A percentile compares a stretch with the other conserved stretches of the same genome.
Evolutionary conservation across 2,113 vertebrate species (phyloP).

Genomic region (Xyrauchen texanus): DNA sequence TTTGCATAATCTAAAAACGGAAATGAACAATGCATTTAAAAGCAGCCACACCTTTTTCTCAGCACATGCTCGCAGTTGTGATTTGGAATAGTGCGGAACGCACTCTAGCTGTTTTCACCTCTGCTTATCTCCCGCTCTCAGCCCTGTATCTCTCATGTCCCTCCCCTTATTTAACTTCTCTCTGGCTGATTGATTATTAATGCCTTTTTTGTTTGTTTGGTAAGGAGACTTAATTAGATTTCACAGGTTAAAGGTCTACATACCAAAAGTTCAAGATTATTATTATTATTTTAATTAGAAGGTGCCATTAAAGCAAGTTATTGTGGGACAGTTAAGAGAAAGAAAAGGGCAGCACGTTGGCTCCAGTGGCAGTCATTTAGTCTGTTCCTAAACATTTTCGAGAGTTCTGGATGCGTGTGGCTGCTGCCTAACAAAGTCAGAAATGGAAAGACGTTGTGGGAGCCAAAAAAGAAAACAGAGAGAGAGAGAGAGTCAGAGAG

Average conservation of each 20-base stretch:
- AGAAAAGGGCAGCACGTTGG: constrained; percentile 41
- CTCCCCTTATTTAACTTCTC: constrained; percentile 62
- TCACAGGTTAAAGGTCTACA: constrained; percentile 65
- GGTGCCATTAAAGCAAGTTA: constrained; percentile 46
- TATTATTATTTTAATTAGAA: constrained; percentile 55
- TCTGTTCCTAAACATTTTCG: constrained; percentile 10
- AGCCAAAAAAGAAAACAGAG: not conserved
- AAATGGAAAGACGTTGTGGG: constrained; percentile 15
- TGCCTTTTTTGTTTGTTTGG: constrained; percentile 62
- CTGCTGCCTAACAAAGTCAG: not conserved
- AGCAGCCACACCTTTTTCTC: constrained; percentile 47
- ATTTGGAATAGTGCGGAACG: constrained; percentile 56
- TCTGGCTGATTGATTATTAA: constrained; percentile 64
- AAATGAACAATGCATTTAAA: constrained; percentile 46
- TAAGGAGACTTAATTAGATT: constrained; percentile 65
- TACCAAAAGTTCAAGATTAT: constrained; percentile 67
- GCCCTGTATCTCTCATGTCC: constrained; percentile 54
- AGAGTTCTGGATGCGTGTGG: constrained; percentile 17
- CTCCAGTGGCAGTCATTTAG: constrained; percentile 45
- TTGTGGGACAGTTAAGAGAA: constrained; percentile 47
- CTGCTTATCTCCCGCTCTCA: constrained; percentile 58
- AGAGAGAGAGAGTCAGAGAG: not conserved
- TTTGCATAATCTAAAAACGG: not conserved
- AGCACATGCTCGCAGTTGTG: constrained; percentile 39
- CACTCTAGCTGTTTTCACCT: constrained; percentile 33